Percentiles rank a stretch among this genome's conserved stretches.
Conservation (phyloP, 2,113 vertebrate genomes). For the Poeciliopsis occidentalis region DNA sequence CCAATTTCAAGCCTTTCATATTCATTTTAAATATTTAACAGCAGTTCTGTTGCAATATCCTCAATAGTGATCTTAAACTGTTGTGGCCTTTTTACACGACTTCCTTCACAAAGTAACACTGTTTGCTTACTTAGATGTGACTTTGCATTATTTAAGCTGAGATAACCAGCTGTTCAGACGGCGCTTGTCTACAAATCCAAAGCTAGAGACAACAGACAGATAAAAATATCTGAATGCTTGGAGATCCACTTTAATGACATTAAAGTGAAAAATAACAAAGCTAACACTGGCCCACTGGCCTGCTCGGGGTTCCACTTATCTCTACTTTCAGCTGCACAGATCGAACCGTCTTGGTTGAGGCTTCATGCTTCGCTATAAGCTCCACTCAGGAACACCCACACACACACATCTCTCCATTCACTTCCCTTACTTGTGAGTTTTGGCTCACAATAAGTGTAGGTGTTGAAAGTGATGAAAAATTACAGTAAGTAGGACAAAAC, state of each 20-base stretch:
- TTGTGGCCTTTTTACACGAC: neutral
- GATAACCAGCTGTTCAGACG: neutral
- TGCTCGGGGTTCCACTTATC: slow-evolving; percentile 3
- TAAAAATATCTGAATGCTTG: slow-evolving; percentile 23
- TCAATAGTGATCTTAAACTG: slow-evolving; percentile 5
- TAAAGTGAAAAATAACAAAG: slow-evolving; percentile 33
- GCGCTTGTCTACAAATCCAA: slow-evolving; percentile 15
- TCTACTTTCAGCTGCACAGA: slow-evolving; percentile 30
- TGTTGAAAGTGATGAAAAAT: slow-evolving; percentile 76
- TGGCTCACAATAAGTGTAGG: slow-evolving; percentile 74
- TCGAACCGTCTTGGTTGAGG: slow-evolving; percentile 43
- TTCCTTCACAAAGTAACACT: neutral
- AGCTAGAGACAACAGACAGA: slow-evolving; percentile 20
- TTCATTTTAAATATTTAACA: slow-evolving; percentile 35
- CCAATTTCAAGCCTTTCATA: slow-evolving; percentile 27
- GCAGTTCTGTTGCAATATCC: slow-evolving; percentile 33
- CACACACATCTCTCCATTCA: slow-evolving; percentile 70
- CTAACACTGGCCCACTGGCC: slow-evolving; percentile 37
- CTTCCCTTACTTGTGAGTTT: slow-evolving; percentile 53
- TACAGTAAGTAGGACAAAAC: slow-evolving; percentile 76
- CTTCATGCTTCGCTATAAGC: slow-evolving; percentile 63
- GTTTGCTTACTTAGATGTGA: slow-evolving; percentile 1
- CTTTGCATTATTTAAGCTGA: neutral
- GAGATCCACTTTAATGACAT: slow-evolving; percentile 42
- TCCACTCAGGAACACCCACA: slow-evolving; percentile 62